These are phyloP conservation scores for Xestia ashworthii DNA, from an alignment of 2,888 invertebrate species.

Conservation along the genomic window DNA sequence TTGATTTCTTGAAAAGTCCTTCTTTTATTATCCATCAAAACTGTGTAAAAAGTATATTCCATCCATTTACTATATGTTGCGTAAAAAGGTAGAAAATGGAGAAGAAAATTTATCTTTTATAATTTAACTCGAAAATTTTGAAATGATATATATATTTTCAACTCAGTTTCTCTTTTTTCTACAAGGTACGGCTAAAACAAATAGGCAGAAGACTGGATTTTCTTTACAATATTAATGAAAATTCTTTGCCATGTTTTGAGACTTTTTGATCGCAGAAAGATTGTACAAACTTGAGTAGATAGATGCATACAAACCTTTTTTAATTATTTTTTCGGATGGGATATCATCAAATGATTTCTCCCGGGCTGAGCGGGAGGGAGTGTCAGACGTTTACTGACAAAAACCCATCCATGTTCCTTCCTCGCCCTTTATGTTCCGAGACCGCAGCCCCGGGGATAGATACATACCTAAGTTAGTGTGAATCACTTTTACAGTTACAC, in stretches of 20 bases:
- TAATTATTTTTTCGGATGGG: too few species aligned
- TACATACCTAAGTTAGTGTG: constrained; percentile 8
- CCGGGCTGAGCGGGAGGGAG: too few species aligned
- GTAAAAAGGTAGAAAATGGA: too few species aligned
- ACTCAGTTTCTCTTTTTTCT: not conserved
- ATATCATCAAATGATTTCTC: too few species aligned
- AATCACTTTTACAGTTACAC: constrained; percentile 42
- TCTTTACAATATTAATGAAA: not conserved
- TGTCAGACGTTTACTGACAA: too few species aligned
- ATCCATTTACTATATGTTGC: too few species aligned
- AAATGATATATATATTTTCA: too few species aligned
- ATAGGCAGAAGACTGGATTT: not conserved
- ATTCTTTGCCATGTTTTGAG: not conserved
- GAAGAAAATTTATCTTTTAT: not conserved
- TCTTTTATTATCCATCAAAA: not conserved
- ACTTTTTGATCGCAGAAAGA: not conserved
- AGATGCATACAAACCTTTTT: not conserved
- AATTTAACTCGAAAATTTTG: too few species aligned
- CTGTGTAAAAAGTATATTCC: not conserved
- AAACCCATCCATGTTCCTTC: too few species aligned
- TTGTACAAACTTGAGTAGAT: not conserved
- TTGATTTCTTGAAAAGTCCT: not conserved
- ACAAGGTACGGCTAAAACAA: not conserved
- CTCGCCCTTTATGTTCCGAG: too few species aligned
- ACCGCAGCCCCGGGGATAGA: not conserved